Percentiles rank a stretch among this genome's conserved stretches.
Evolutionary conservation across 2,113 vertebrate species (phyloP).

Genomic region (Atractosteus spatula): DNA sequence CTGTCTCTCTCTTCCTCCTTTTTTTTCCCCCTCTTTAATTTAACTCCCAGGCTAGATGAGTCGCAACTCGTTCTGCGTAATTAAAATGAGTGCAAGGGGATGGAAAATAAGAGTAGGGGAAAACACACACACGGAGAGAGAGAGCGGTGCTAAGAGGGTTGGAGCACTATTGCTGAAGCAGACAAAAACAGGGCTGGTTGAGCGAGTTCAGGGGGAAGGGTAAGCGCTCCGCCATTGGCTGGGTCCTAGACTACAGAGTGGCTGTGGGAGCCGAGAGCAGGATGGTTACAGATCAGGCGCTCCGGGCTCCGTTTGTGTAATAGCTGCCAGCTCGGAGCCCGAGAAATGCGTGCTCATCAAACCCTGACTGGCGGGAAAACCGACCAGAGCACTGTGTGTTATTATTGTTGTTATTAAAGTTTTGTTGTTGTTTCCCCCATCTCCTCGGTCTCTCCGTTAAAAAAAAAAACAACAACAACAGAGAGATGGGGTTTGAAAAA

Average conservation of each 20-base stretch:
- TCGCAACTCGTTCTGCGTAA: conserved; percentile 67
- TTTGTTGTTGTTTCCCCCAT: no score
- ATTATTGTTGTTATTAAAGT: no score
- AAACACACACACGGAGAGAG: not conserved
- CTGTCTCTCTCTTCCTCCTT: conserved; percentile 31
- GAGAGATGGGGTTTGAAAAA: no score
- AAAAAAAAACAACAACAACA: no score
- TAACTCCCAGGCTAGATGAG: conserved; percentile 60
- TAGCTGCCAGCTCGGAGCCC: conserved; percentile 21
- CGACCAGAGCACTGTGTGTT: not conserved
- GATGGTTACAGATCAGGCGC: conserved; percentile 39
- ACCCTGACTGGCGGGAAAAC: conserved; percentile 30
- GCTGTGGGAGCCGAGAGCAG: conserved; percentile 39
- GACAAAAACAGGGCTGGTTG: conserved; percentile 56
- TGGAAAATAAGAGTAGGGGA: conserved; percentile 48
- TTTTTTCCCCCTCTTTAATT: conserved; percentile 53
- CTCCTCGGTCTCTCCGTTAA: no score
- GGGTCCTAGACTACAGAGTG: conserved; percentile 39
- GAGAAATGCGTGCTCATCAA: conserved; percentile 12
- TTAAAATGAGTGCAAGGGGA: conserved; percentile 69
- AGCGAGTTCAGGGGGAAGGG: conserved; percentile 43
- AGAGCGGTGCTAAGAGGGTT: conserved; percentile 27
- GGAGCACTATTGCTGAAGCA: conserved; percentile 30
- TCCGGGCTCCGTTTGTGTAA: conserved; percentile 36
- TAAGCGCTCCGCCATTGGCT: conserved; percentile 47